Percentiles rank a stretch among this genome's conserved stretches.
Evolutionary conservation across 2,888 invertebrate species (phyloP).

Genomic region (Stenurella melanura): DNA sequence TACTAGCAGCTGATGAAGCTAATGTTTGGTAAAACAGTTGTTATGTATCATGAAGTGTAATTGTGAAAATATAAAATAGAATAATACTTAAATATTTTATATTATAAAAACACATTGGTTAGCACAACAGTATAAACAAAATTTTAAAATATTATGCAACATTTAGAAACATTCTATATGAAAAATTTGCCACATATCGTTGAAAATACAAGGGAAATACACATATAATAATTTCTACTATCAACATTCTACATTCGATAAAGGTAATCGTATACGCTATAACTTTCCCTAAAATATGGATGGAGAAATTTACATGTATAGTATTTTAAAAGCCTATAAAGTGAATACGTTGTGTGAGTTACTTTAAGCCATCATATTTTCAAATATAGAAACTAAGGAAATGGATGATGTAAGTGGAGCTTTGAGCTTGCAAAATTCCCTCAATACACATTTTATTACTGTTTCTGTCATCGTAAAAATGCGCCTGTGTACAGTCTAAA

Average conservation of each 20-base stretch:
- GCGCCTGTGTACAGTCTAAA: conserved; percentile 25
- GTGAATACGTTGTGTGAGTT: conserved; percentile 14
- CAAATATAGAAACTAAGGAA: conserved; percentile 49
- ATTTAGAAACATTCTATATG: no score
- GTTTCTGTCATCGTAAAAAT: conserved; percentile 42
- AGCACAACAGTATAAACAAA: no score
- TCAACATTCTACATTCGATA: background rate
- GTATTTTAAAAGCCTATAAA: conserved; percentile 30
- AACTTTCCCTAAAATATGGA: conserved; percentile 20
- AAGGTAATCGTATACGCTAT: background rate
- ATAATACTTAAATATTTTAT: no score
- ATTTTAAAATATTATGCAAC: no score
- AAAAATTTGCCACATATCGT: background rate
- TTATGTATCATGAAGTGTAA: no score
- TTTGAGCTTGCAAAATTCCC: conserved; percentile 42
- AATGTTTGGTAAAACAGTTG: no score
- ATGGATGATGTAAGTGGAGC: conserved; percentile 49
- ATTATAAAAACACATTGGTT: no score
- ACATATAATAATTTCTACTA: background rate
- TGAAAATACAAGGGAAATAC: background rate
- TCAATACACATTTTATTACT: conserved; percentile 44
- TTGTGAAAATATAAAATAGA: no score
- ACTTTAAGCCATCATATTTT: conserved; percentile 42
- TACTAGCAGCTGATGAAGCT: no score
- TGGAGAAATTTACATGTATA: conserved; percentile 28